Percentiles rank a stretch among this genome's conserved stretches.
phyloP scores from a whole-genome alignment of 2,888 invertebrate species.

The Parasteatoda lunata region DNA sequence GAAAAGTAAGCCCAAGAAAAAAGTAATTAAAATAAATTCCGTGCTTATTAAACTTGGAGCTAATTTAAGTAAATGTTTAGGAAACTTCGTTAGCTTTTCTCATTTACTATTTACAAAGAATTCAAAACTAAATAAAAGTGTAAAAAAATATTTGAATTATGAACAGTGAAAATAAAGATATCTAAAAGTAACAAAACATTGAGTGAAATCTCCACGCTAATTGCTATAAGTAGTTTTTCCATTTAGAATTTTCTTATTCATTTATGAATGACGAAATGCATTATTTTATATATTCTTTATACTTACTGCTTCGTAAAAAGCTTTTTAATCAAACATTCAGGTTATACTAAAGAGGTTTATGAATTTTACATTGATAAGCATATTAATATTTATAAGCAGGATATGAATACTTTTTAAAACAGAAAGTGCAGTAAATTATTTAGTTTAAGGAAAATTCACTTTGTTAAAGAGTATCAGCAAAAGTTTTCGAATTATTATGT shows the following conservation, averaged over 20 bases:
- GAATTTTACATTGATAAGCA: too few species aligned
- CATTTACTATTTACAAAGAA: conserved; percentile 8
- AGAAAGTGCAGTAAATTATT: too few species aligned
- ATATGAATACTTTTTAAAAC: too few species aligned
- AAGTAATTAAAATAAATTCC: conserved; percentile 52
- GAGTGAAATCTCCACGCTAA: conserved; percentile 25
- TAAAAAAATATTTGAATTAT: conserved; percentile 12
- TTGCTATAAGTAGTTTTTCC: conserved; percentile 28
- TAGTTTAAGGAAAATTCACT: too few species aligned
- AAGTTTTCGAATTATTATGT: too few species aligned
- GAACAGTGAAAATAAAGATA: conserved; percentile 47
- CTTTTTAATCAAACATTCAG: too few species aligned
- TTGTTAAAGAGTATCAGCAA: too few species aligned
- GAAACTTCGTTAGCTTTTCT: conserved; percentile 3
- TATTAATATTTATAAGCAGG: too few species aligned
- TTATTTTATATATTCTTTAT: background rate
- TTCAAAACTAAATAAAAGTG: conserved; percentile 5
- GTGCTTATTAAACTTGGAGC: conserved; percentile 23
- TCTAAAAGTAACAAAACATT: conserved; percentile 32
- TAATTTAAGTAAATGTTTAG: conserved; percentile 16
- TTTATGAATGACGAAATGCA: background rate
- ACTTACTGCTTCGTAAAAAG: too few species aligned
- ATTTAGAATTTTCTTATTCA: conserved; percentile 3
- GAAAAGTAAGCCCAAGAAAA: conserved; percentile 37
- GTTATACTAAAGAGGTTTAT: too few species aligned